Evolutionary conservation across 2,797 vertebrate genomes (phyloP).

Genomic region (Heteromormyrus szaboi): DNA sequence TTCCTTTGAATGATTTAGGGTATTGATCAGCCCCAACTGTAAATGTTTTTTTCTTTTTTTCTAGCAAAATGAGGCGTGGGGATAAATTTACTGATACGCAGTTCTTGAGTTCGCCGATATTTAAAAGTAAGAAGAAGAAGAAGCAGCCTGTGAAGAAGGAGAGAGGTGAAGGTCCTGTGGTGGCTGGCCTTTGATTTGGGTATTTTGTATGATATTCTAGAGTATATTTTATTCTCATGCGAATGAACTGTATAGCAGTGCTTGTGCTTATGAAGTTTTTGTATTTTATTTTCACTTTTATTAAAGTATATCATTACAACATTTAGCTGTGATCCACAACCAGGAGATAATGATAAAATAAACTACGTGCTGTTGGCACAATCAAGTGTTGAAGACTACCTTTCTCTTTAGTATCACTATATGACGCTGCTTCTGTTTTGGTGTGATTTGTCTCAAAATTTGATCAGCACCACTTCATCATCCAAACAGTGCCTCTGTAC

Average conservation of each 20-base stretch:
- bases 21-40: neutral
- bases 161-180: neutral
- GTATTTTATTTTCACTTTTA: neutral
- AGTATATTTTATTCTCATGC: neutral
- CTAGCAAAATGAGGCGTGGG: slow-evolving; percentile 67
- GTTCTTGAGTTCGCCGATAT: slow-evolving; percentile 59
- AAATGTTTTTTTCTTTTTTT: neutral
- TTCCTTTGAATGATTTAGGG: neutral
- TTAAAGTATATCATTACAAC: neutral
- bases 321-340: neutral
- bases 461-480: neutral
- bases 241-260: neutral
- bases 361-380: neutral
- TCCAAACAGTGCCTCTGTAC: neutral
- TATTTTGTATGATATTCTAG: neutral
- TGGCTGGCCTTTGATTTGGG: neutral
- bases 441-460: neutral
- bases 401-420: neutral
- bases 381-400: neutral
- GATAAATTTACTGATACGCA: slow-evolving; percentile 55
- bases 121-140: slow-evolving; percentile 47
- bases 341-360: neutral
- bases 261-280: neutral
- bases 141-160: neutral
- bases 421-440: neutral